Evolutionary conservation across 2,797 vertebrate genomes (phyloP).

Genomic region (Crocodylus rhombifer): DNA sequence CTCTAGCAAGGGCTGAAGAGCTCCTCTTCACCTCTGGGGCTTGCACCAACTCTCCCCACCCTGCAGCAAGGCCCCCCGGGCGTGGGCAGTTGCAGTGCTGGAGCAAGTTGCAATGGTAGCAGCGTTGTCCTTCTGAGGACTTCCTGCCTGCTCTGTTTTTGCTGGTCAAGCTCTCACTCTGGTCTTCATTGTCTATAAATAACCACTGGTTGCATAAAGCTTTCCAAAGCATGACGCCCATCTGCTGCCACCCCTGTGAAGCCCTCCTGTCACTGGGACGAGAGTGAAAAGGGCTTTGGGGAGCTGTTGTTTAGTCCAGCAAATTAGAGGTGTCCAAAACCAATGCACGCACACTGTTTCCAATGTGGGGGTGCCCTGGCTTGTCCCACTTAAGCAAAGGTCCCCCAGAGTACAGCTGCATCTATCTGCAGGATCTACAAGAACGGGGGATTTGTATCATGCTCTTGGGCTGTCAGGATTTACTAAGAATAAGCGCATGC

Average conservation of each 20-base stretch:
- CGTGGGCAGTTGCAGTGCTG: fast-evolving
- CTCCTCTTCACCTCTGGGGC: neutral
- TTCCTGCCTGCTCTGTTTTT: slow-evolving; percentile 23
- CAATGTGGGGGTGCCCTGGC: neutral
- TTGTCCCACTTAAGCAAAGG: fast-evolving
- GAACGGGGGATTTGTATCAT: fast-evolving
- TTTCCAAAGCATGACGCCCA: neutral
- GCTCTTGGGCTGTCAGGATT: neutral
- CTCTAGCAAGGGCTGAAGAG: neutral
- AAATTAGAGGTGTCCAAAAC: neutral
- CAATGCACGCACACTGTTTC: fast-evolving
- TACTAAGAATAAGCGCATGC: fast-evolving
- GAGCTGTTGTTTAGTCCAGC: fast-evolving
- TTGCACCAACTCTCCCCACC: fast-evolving
- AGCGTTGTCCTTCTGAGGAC: neutral
- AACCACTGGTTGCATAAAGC: neutral
- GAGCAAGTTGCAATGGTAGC: neutral
- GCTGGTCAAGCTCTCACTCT: slow-evolving; percentile 23
- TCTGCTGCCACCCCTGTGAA: neutral
- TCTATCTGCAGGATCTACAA: neutral
- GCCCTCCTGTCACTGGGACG: neutral
- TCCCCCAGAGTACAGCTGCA: neutral
- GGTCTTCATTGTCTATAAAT: slow-evolving; percentile 45
- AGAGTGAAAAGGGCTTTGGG: fast-evolving
- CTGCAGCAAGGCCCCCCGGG: neutral